These are phyloP conservation scores for Paralvinella palmiformis DNA, from an alignment of 1,140 invertebrate genomes.

Conservation along the genomic window DNA sequence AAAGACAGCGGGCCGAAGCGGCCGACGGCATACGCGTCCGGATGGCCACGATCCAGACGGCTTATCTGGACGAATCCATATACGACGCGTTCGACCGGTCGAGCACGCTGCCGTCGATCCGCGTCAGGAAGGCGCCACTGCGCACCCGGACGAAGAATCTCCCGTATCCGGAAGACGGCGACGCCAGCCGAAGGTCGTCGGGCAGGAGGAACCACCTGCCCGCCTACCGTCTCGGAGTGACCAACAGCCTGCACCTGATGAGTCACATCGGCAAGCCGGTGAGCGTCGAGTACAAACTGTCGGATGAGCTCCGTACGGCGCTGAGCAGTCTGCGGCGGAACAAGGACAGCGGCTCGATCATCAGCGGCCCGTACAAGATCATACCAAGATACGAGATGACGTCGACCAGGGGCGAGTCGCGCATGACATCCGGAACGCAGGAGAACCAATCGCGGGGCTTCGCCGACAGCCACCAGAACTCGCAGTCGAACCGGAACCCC, in stretches of 20 bases:
- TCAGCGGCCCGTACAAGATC: no score
- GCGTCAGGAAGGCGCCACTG: background rate
- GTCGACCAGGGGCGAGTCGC: no score
- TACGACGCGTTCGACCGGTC: constrained; percentile 14
- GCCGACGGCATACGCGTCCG: background rate
- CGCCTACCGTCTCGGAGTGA: constrained; percentile 5
- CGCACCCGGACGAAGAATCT: background rate
- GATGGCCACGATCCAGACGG: background rate
- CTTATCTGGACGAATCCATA: constrained; percentile 10
- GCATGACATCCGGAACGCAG: no score
- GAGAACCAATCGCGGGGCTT: no score
- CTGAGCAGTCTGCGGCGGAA: constrained; percentile 1
- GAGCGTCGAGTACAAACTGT: constrained; percentile 2
- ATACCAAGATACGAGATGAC: no score
- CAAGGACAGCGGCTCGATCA: no score
- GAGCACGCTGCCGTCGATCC: constrained; percentile 7
- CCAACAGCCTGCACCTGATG: constrained; percentile 6
- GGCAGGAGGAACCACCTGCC: background rate
- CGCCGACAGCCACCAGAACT: no score
- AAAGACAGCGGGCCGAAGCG: background rate
- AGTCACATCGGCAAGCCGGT: constrained; percentile 6
- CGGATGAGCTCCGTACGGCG: background rate
- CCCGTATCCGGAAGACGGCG: background rate
- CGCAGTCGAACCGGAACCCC: no score
- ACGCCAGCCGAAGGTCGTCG: background rate